Evolutionary conservation across 2,888 invertebrate species (phyloP).

Genomic region (Sussaba pulchella): DNA sequence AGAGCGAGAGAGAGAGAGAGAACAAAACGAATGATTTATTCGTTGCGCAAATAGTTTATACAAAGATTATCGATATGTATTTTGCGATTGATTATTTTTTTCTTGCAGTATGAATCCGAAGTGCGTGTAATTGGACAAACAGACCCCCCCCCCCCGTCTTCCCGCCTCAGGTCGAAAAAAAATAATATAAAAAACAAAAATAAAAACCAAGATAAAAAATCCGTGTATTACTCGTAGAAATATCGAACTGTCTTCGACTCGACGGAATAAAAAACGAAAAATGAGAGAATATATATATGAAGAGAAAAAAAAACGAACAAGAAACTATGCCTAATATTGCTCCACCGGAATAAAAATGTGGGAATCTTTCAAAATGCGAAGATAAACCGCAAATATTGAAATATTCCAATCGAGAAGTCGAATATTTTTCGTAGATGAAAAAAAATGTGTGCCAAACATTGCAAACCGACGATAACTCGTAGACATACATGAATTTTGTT

Average conservation of each 20-base stretch:
- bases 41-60: slow-evolving; percentile 59
- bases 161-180: slow-evolving; percentile 32
- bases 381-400: slow-evolving; percentile 15
- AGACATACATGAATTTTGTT: slow-evolving; percentile 5
- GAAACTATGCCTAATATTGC: slow-evolving; percentile 4
- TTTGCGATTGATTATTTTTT: slow-evolving; percentile 75
- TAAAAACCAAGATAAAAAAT: no score
- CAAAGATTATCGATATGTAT: slow-evolving; percentile 72
- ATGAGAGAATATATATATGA: background rate
- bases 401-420: slow-evolving; percentile 25
- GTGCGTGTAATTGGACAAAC: slow-evolving; percentile 30
- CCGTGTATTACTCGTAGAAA: background rate
- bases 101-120: slow-evolving; percentile 45
- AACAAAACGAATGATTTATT: slow-evolving; percentile 38
- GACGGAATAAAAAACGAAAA: background rate
- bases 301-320: background rate
- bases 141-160: slow-evolving; percentile 7
- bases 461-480: background rate
- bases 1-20: background rate
- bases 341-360: background rate
- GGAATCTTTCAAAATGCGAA: slow-evolving; percentile 11
- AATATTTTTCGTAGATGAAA: slow-evolving; percentile 64
- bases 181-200: background rate
- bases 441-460: background rate
- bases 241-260: background rate